These are phyloP conservation scores for Hylaeus anthracinus DNA, from an alignment of 1,140 invertebrate genomes.

Conservation along the genomic window DNA sequence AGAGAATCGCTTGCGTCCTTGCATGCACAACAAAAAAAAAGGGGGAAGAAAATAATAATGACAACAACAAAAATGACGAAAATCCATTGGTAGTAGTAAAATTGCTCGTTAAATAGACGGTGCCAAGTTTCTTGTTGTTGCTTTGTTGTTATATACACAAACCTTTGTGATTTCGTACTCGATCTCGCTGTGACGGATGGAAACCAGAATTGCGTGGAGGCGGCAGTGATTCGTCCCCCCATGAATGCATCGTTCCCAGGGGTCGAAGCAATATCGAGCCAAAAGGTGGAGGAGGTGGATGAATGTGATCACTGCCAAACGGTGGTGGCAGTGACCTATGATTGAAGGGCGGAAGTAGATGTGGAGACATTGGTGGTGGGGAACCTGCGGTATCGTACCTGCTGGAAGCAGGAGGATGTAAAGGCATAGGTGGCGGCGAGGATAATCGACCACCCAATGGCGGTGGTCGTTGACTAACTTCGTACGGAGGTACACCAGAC, in stretches of 20 bases:
- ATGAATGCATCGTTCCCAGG: conserved; percentile 63
- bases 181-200: conserved; percentile 70
- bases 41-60: conserved; percentile 61
- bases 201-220: conserved; percentile 70
- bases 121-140: conserved; percentile 16
- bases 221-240: conserved; percentile 71
- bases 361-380: conserved; percentile 68
- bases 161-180: conserved; percentile 77
- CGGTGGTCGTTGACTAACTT: conserved; percentile 83
- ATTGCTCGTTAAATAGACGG: conserved; percentile 7
- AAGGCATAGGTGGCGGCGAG: conserved; percentile 82
- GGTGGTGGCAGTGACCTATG: conserved; percentile 67
- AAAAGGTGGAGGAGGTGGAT: conserved; percentile 59
- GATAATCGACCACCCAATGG: conserved; percentile 84
- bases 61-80: conserved; percentile 59
- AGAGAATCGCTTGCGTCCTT: conserved; percentile 81
- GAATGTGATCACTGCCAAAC: conserved; percentile 68
- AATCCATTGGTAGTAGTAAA: conserved; percentile 13
- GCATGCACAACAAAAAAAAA: conserved; percentile 72
- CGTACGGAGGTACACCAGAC: conserved; percentile 74
- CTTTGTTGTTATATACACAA: conserved; percentile 63
- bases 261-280: conserved; percentile 64
- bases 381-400: conserved; percentile 67
- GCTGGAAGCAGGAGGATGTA: conserved; percentile 52
- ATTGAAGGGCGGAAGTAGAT: conserved; percentile 62